Evolutionary conservation across 2,797 vertebrate genomes (phyloP).

Genomic region (Lophius americanus): DNA sequence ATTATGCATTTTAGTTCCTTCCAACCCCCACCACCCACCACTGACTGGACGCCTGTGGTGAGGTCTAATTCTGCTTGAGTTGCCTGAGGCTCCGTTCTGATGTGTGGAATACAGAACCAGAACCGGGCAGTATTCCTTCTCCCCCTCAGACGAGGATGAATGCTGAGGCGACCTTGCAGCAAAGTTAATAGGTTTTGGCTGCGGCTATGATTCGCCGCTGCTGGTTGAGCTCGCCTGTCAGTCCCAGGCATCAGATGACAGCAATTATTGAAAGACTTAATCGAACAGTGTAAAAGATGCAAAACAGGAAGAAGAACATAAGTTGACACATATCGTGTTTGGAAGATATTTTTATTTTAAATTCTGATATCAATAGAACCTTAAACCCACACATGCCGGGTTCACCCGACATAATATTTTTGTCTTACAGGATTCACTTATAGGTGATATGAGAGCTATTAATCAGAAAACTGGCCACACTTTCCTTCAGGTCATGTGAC

Average conservation of each 20-base stretch:
- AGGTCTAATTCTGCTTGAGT: slow-evolving; percentile 37
- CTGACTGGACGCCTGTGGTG: slow-evolving; percentile 29
- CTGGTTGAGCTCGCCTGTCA: background rate
- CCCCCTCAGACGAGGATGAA: slow-evolving; percentile 22
- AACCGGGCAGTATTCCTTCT: slow-evolving; percentile 25
- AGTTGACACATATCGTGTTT: too few relatives aligned
- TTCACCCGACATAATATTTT: too few relatives aligned
- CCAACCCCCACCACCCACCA: background rate
- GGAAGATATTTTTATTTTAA: background rate
- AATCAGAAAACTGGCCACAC: too few relatives aligned
- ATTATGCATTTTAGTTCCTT: slow-evolving; percentile 17
- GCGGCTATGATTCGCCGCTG: slow-evolving; percentile 1
- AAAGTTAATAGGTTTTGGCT: slow-evolving; percentile 57
- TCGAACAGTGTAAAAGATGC: background rate
- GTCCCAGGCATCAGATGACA: background rate
- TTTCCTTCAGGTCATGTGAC: too few relatives aligned
- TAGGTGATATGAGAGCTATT: too few relatives aligned
- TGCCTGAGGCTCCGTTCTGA: slow-evolving; percentile 31
- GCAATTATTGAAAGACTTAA: background rate
- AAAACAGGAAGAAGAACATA: background rate
- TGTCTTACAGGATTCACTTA: too few relatives aligned
- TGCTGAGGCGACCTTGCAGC: slow-evolving; percentile 52
- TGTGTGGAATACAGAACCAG: background rate
- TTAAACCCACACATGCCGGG: too few relatives aligned
- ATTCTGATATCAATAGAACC: too few relatives aligned